Percentiles rank a stretch among this genome's conserved stretches.
Conservation (phyloP, 2,113 vertebrate species). For the Ptilonorhynchus violaceus region DNA sequence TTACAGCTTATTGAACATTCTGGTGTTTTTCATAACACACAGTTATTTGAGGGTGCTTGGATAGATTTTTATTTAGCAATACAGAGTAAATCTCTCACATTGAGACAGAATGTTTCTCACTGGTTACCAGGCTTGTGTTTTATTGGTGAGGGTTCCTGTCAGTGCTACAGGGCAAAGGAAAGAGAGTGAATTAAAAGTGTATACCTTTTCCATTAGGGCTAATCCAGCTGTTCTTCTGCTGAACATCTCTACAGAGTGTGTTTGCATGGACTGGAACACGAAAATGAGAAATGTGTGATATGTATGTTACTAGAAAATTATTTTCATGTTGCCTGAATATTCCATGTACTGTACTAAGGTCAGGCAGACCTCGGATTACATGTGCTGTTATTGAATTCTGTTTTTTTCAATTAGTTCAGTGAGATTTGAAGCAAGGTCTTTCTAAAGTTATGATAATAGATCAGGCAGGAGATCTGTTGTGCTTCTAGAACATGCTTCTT, state of each 20-base stretch:
- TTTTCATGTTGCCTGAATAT: background rate
- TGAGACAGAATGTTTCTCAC: background rate
- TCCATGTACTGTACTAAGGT: background rate
- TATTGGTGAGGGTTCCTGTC: background rate
- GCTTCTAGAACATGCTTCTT: background rate
- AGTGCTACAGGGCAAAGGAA: background rate
- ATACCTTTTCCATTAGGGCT: background rate
- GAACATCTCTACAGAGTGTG: background rate
- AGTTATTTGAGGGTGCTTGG: background rate
- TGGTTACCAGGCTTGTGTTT: background rate
- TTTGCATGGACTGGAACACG: background rate
- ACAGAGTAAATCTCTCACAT: background rate
- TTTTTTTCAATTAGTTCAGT: background rate
- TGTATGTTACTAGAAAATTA: background rate
- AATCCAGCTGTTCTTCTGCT: background rate
- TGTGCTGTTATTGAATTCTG: background rate
- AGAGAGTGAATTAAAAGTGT: background rate
- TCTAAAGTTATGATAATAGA: background rate
- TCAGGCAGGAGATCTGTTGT: background rate
- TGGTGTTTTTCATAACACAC: background rate
- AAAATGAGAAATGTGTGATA: background rate
- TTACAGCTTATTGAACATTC: background rate
- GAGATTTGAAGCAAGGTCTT: background rate
- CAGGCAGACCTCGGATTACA: background rate
- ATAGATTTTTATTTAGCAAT: background rate